Percentiles rank a stretch among this genome's conserved stretches.
Evolutionary conservation across 53 echinoderm and acorn worm species (phyloP).

Genomic region (Hippasteria phrygiana): DNA sequence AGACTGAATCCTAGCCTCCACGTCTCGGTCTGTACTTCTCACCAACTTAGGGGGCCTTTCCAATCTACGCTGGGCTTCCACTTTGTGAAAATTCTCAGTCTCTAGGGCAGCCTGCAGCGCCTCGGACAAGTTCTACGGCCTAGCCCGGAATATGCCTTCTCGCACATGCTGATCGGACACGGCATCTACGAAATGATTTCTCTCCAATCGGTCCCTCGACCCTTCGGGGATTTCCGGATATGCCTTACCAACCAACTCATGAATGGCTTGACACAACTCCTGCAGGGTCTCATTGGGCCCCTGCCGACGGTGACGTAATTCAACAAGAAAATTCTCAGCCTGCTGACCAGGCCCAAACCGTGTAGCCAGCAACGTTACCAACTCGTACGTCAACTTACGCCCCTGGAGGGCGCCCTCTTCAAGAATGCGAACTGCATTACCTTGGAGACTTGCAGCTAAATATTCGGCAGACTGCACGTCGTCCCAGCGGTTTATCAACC

Average conservation of each 20-base stretch:
- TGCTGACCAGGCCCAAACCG: constrained; percentile 18
- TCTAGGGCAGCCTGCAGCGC: not conserved
- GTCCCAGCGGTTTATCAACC: no score
- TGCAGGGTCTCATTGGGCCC: not conserved
- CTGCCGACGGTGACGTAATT: constrained; percentile 8
- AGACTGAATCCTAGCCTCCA: not conserved
- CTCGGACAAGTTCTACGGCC: not conserved
- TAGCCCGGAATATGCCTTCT: not conserved
- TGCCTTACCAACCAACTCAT: not conserved
- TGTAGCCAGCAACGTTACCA: constrained; percentile 5
- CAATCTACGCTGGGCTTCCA: not conserved
- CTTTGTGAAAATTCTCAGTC: not conserved
- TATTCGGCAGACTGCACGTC: no score
- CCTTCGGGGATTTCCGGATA: constrained; percentile 11
- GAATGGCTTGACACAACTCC: constrained; percentile 13
- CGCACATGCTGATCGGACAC: not conserved
- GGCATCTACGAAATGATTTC: not conserved
- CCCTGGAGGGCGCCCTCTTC: no score
- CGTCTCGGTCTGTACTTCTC: not conserved
- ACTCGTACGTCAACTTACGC: not conserved
- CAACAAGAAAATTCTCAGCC: constrained; percentile 11
- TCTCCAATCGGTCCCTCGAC: not conserved
- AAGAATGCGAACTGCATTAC: no score
- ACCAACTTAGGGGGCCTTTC: not conserved
- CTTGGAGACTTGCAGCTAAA: no score